phyloP scores from a whole-genome alignment of 2,888 invertebrate species.

The Cryptocheilus praepositus region DNA sequence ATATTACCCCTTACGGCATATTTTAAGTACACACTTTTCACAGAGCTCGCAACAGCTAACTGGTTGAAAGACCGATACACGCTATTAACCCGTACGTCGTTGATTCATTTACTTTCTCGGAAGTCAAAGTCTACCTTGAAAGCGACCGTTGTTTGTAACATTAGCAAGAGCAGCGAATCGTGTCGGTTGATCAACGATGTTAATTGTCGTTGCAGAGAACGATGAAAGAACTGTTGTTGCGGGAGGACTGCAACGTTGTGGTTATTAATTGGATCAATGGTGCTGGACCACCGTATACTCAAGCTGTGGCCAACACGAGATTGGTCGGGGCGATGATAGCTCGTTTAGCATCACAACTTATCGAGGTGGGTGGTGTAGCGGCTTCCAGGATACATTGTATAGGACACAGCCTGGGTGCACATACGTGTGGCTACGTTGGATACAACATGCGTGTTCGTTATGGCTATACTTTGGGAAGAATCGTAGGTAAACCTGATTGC shows the following conservation, averaged over 20 bases:
- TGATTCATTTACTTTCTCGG: neutral
- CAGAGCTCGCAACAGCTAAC: too few relatives aligned
- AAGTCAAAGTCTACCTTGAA: too few relatives aligned
- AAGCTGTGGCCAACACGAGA: conserved; percentile 93
- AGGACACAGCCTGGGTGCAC: conserved; percentile 91
- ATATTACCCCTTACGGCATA: too few relatives aligned
- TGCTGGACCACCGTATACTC: conserved; percentile 91
- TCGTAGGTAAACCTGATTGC: conserved; percentile 82
- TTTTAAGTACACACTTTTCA: too few relatives aligned
- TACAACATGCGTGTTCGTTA: conserved; percentile 79
- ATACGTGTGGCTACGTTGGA: conserved; percentile 90
- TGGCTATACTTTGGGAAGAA: conserved; percentile 84
- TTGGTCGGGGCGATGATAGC: conserved; percentile 90
- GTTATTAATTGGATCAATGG: conserved; percentile 92
- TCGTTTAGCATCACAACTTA: conserved; percentile 78
- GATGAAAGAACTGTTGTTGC: conserved; percentile 83
- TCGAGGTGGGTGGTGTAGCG: conserved; percentile 72
- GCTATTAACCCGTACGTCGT: too few relatives aligned
- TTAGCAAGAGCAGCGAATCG: too few relatives aligned
- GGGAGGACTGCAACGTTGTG: conserved; percentile 84
- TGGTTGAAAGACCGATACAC: too few relatives aligned
- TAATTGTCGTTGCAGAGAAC: conserved; percentile 77
- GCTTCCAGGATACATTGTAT: conserved; percentile 85
- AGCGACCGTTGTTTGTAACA: too few relatives aligned
- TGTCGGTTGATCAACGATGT: too few relatives aligned